phyloP scores from a whole-genome alignment of 2,113 vertebrate species.

The Paramormyrops kingsleyae region DNA sequence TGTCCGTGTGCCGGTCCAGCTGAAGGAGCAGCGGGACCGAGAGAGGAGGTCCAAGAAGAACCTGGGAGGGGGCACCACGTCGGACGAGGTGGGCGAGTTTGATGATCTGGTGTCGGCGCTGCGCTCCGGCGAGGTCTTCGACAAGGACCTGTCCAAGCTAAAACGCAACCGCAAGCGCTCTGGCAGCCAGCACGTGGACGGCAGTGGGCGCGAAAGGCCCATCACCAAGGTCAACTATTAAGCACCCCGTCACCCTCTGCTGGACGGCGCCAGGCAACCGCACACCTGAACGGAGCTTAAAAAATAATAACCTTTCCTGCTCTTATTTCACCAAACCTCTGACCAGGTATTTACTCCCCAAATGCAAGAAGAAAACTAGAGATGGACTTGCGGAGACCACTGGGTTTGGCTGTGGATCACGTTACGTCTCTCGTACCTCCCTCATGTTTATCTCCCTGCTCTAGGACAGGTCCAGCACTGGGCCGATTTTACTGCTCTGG shows the following conservation, averaged over 20 bases:
- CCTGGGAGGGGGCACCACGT: slow-evolving; percentile 49
- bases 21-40: slow-evolving; percentile 90
- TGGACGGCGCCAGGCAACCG: slow-evolving; percentile 3
- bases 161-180: slow-evolving; percentile 93
- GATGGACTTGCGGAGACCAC: not conserved
- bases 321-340: not conserved
- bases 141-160: slow-evolving; percentile 96
- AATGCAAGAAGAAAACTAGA: not conserved
- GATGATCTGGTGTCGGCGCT: slow-evolving; percentile 91
- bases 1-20: slow-evolving; percentile 52
- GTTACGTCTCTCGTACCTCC: not conserved
- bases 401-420: not conserved
- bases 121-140: slow-evolving; percentile 91
- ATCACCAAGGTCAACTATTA: slow-evolving; percentile 87
- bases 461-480: not conserved
- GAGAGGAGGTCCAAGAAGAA: slow-evolving; percentile 79
- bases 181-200: slow-evolving; percentile 75
- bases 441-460: not conserved
- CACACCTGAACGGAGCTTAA: slow-evolving; percentile 22
- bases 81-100: slow-evolving; percentile 88
- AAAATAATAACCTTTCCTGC: not conserved
- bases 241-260: slow-evolving; percentile 22
- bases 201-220: slow-evolving; percentile 73
- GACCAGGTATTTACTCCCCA: not conserved
- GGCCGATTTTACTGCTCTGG: not conserved